phyloP scores from a whole-genome alignment of 1,140 invertebrate species.

The Thaumatotibia leucotreta region DNA sequence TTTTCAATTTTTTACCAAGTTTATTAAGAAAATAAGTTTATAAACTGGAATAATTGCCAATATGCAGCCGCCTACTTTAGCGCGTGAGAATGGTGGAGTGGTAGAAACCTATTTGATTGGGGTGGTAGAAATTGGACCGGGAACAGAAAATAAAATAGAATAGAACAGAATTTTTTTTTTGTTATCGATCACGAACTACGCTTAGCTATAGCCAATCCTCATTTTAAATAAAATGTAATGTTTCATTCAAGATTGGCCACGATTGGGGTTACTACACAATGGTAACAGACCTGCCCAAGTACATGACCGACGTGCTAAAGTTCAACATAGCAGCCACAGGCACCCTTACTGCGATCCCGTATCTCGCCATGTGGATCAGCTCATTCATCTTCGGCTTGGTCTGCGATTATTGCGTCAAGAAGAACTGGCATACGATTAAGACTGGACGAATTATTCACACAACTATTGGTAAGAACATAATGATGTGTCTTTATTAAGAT shows the following conservation, averaged over 20 bases:
- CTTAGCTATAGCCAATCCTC: too few relatives aligned
- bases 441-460: slow-evolving; percentile 80
- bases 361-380: slow-evolving; percentile 81
- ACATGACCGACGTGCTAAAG: slow-evolving; percentile 88
- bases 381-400: slow-evolving; percentile 77
- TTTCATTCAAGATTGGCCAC: slow-evolving; percentile 79
- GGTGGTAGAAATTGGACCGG: too few relatives aligned
- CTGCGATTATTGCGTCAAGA: slow-evolving; percentile 78
- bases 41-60: too few relatives aligned
- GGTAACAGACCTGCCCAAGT: slow-evolving; percentile 90
- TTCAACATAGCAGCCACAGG: slow-evolving; percentile 84
- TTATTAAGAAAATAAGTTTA: too few relatives aligned
- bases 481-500: neutral
- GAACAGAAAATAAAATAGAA: too few relatives aligned
- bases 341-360: slow-evolving; percentile 78
- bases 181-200: too few relatives aligned
- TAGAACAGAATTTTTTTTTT: too few relatives aligned
- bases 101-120: too few relatives aligned
- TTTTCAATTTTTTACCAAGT: too few relatives aligned
- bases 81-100: too few relatives aligned
- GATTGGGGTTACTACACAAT: slow-evolving; percentile 93
- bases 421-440: slow-evolving; percentile 72
- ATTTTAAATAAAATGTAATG: slow-evolving; percentile 14
- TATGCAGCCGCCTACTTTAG: too few relatives aligned
- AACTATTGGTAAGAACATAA: slow-evolving; percentile 73